Conservation (phyloP, 2,888 invertebrate genomes). For the Drosophila gaucha region DNA sequence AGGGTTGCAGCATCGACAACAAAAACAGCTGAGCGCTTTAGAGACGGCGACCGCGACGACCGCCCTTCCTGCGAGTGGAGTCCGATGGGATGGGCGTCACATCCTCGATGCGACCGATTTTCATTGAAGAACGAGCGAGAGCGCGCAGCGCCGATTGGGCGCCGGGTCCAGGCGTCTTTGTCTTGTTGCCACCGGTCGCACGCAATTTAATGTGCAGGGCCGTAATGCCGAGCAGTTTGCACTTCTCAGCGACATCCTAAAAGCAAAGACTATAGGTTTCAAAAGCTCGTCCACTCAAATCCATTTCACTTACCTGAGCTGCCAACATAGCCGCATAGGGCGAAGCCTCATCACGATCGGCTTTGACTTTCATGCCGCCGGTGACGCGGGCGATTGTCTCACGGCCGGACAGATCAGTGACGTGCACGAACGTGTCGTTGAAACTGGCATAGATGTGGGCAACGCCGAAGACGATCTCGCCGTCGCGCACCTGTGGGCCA, state of each 20-base stretch:
- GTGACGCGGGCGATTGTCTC: conserved; percentile 98
- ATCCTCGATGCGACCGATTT: conserved; percentile 99
- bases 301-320: conserved; percentile 90
- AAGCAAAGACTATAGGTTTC: background rate
- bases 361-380: conserved; percentile 99
- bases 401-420: conserved; percentile 99
- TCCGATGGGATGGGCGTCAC: conserved; percentile 99
- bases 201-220: conserved; percentile 99
- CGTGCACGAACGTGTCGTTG: conserved; percentile 99
- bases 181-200: conserved; percentile 99
- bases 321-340: conserved; percentile 99
- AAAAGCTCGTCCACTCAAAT: background rate
- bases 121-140: conserved; percentile 99
- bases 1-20: conserved; percentile 3
- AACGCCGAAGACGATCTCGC: conserved; percentile 99
- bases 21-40: conserved; percentile 85
- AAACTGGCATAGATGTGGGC: conserved; percentile 99
- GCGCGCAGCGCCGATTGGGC: conserved; percentile 99
- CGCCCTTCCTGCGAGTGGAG: conserved; percentile 99
- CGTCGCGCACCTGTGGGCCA: conserved; percentile 98
- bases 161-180: conserved; percentile 99
- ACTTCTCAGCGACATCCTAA: conserved; percentile 99
- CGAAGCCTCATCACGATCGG: conserved; percentile 99
- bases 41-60: conserved; percentile 99
- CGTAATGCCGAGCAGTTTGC: conserved; percentile 98